Base-by-base conservation (phyloP, 1,140 invertebrate species). In the Drosophila tropicalis region DNA sequence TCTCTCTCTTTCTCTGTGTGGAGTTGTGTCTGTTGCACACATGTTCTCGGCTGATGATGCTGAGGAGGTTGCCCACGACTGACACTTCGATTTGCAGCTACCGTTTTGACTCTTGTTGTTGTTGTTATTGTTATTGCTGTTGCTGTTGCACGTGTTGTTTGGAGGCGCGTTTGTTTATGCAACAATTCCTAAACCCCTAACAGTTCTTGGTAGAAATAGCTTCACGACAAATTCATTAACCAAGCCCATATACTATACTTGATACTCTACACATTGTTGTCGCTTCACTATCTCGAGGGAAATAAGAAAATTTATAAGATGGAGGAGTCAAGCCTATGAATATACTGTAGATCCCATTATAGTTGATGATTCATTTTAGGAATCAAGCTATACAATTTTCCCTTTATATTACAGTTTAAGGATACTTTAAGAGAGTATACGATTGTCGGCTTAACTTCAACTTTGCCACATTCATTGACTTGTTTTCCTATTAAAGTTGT, bases 1-100 rank as follows among this genome's bases (percentile, higher is more conserved):
- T 40, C 41, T 40, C 41, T 29, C 41, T 61, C 70, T 36, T 54
- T 39, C 47, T 67, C 57, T 51, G 25, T 10, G 12, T 12, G 3
- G 36, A 39, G 40, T 29, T 66, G 72, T 64, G 83, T 86, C 83
- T 86, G 83, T 78, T 86, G 83, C 83, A 86, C 83, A 86, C 83
- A 86, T 86, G 83, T 86, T 84, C 68, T 73, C 29, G 5, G 72
- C 76, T 76, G 83, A 86, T 76, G 83, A 86, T 71, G 71, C 55
- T 72, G 55, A 78, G 68, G 71, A 61, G 62, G 68, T 55, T 72
- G 70, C 80, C 80, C 47, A 57, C 81, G 78, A 82, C 82, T 86
- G 83, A 82, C 83, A 86, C 83, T 87, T 82, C 76, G 83, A 87
- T 87, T 86, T 86, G 76, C 82, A 81, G 79, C 62, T 67, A 80